Evolutionary conservation across 2,113 vertebrate genomes (phyloP), one percentile per base, ranked within the genome.

Genomic region (Seriola dumerili): DNA sequence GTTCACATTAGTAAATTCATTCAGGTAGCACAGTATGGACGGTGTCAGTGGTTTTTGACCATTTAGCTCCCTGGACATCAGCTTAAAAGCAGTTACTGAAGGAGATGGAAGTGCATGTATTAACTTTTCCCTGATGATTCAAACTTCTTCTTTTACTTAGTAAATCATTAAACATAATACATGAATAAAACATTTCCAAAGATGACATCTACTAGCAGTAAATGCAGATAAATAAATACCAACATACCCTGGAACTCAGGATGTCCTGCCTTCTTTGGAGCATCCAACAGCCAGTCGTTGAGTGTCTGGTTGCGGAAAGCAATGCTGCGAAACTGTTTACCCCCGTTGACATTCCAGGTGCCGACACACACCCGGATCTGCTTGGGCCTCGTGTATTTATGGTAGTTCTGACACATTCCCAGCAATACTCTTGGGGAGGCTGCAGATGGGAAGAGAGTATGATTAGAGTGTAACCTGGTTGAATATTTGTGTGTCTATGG

Each of bases 301-400:
- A 99, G 97, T 0, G 98, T 99, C 90, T 99, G 97, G 87, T 99
- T 99, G 89, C 97, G 97, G 91, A 97, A 99, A 21, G 98, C 98
- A 54, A 99, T 99, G 78, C 98, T 99, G 81, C 98, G 96, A 81
- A 99, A 99, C 85, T 99, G 98, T 92, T 99, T 99, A 8, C 98
- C 98, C 0, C 98, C 98, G 0, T 99, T 99, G 25, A 99, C 98
- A 0, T 99, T 99, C 98, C 98, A 99, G 0, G 98, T 99, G 59
- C 98, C 98, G 0, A 97, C 95, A 0, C 97, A 96, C 32, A 99
- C 97, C 5, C 98, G 92, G 66, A 98, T 96, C 81, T 97, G 96
- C 87, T 97, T 97, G 0, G 98, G 97, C 58, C 92, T 96, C 4
- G 98, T 98, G 74, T 97, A 99, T 91, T 97, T 98, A 74, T 96